Conservation (phyloP, 2,888 invertebrate species). For the Lamellibrachia satsuma region DNA sequence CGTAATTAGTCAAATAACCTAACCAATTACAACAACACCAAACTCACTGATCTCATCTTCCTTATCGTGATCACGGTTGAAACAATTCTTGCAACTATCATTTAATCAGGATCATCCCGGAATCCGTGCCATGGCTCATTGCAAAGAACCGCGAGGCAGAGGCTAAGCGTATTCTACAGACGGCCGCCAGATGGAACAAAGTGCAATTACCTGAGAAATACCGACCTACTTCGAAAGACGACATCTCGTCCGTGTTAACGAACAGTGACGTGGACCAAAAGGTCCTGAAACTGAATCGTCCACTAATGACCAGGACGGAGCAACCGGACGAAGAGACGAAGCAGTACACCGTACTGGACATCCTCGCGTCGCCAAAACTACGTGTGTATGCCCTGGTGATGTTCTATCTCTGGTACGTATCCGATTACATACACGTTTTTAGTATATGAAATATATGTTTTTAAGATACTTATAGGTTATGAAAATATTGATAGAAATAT, state of each 20-base stretch:
- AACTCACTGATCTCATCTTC: constrained; percentile 19
- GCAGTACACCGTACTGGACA: constrained; percentile 35
- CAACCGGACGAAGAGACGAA: not conserved
- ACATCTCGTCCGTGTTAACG: not conserved
- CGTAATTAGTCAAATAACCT: not conserved
- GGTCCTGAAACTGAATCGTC: not conserved
- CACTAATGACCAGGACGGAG: not conserved
- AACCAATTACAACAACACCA: not conserved
- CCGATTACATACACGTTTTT: not conserved
- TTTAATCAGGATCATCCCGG: constrained; percentile 30
- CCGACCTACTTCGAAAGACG: not conserved
- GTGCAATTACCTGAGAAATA: constrained; percentile 28
- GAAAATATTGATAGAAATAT: too few species aligned
- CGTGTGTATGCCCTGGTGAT: constrained; percentile 38
- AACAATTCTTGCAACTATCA: constrained; percentile 28
- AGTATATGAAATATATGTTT: too few species aligned
- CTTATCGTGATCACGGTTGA: constrained; percentile 20
- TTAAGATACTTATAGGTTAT: too few species aligned
- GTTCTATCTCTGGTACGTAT: constrained; percentile 39
- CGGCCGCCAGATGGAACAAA: constrained; percentile 30
- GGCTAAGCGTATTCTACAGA: constrained; percentile 31
- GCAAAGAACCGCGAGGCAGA: constrained; percentile 34
- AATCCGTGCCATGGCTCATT: constrained; percentile 35
- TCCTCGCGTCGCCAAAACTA: constrained; percentile 33
- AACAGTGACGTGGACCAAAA: not conserved